Conservation (phyloP, 2,888 invertebrate species). For the Athripsodes cinereus region DNA sequence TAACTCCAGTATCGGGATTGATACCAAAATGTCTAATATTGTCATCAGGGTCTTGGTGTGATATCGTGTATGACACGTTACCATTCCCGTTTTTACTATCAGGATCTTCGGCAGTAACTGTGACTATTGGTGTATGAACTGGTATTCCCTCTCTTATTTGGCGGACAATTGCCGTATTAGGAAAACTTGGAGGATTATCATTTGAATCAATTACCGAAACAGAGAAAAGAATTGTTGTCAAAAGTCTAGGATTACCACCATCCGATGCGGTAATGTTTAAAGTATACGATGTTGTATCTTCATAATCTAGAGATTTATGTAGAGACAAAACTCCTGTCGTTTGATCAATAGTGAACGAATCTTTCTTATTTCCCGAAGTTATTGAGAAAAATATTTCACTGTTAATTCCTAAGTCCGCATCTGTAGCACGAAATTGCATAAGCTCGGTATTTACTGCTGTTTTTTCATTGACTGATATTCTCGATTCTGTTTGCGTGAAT, state of each 20-base stretch:
- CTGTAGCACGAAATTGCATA: slow-evolving; percentile 77
- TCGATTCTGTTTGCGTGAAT: slow-evolving; percentile 68
- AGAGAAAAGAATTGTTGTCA: slow-evolving; percentile 73
- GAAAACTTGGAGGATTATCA: slow-evolving; percentile 91
- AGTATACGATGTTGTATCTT: slow-evolving; percentile 74
- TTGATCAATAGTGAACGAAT: slow-evolving; percentile 84
- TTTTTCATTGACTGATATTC: slow-evolving; percentile 77
- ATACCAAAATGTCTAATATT: slow-evolving; percentile 77
- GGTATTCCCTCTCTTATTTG: slow-evolving; percentile 88
- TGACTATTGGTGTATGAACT: slow-evolving; percentile 81
- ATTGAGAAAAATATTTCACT: slow-evolving; percentile 80
- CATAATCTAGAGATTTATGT: slow-evolving; percentile 85
- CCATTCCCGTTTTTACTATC: slow-evolving; percentile 85
- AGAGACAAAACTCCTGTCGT: slow-evolving; percentile 77
- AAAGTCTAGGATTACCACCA: slow-evolving; percentile 76
- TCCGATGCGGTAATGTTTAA: slow-evolving; percentile 90
- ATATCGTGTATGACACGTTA: slow-evolving; percentile 81
- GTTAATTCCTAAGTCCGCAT: slow-evolving; percentile 80
- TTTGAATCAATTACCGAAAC: slow-evolving; percentile 87
- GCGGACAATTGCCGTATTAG: slow-evolving; percentile 85
- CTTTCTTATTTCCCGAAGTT: slow-evolving; percentile 76
- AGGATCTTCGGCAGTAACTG: slow-evolving; percentile 89
- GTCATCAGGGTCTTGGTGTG: slow-evolving; percentile 78
- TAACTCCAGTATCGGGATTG: slow-evolving; percentile 78
- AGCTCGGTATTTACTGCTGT: slow-evolving; percentile 77